Evolutionary conservation across 2,888 invertebrate genomes (phyloP).

Genomic region (Pardosa pseudoannulata): DNA sequence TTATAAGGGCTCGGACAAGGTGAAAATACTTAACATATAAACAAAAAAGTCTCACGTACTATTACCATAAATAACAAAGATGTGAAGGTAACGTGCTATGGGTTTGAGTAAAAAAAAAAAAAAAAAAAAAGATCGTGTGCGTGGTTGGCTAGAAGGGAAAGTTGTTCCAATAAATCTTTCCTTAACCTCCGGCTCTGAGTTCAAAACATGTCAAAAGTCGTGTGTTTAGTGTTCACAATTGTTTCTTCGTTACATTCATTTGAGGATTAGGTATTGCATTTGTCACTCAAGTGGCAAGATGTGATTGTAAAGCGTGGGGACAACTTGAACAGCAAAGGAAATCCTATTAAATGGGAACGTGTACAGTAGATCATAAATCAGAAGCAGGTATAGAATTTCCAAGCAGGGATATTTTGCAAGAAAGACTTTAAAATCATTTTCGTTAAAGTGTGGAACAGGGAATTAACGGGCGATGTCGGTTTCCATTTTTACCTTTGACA

Average conservation of each 20-base stretch:
- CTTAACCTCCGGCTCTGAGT: conserved; percentile 30
- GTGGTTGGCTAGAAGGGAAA: conserved; percentile 5
- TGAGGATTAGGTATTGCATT: conserved; percentile 21
- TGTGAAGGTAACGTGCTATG: background rate
- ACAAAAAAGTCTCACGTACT: conserved; percentile 25
- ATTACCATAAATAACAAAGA: conserved; percentile 22
- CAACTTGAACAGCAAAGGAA: background rate
- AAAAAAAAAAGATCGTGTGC: background rate
- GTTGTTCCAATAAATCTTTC: conserved; percentile 43
- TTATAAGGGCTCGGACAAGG: too few species aligned
- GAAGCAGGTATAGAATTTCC: background rate
- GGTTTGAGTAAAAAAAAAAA: background rate
- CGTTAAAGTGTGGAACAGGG: background rate
- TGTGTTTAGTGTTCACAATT: conserved; percentile 15
- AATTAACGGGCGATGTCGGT: background rate
- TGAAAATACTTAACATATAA: background rate
- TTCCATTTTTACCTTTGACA: background rate
- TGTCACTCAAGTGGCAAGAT: conserved; percentile 3
- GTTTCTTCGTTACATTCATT: conserved; percentile 27
- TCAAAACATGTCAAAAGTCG: conserved; percentile 35
- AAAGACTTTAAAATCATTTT: background rate
- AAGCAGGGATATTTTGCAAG: background rate
- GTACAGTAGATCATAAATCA: background rate
- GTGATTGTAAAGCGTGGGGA: background rate
- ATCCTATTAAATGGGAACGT: background rate